Evolutionary conservation across 2,797 vertebrate species (phyloP), one percentile per base, ranked within the genome.

Genomic region (Acipenser ruthenus): DNA sequence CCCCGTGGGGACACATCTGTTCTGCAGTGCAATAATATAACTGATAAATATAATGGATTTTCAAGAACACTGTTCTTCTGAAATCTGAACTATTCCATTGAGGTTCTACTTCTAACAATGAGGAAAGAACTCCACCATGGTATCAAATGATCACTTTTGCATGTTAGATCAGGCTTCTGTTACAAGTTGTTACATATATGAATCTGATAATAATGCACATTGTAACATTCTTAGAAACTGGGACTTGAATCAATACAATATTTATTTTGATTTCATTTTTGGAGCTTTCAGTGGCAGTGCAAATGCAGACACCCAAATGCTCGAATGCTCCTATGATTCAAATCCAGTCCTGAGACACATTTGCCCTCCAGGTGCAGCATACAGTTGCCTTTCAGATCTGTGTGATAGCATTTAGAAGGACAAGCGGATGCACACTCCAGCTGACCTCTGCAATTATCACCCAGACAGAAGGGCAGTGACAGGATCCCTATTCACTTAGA

Each of bases 1-100:
- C 83, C 84, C 82, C 72, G 10, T 64, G 81, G 87, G 80, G 76
- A 75, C 75, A 74, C 88, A 90, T 83, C 86, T 89, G 88, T 82
- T 84, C 77, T 73, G 50, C 62, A 69, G 81, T 62, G 70, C 74
- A 79, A 86, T 82, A 81, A 82, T 81, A 78, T 71, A 67, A 70
- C 73, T 66, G 68, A 75, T 67, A 70, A 63, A 63, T 49, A 68
- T 49, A 62, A 71, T 58, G 63, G 10, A 52, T 66, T 37, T 37
- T 37, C 23, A 37, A 37, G 2, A n/a, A 13, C 11, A 1, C 7
- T 13, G 10, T 59, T n/a, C 18, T 59, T 66, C 11, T 59, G 11
- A 59, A 37, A 10, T 49, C 8, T 59, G 65, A 9, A 47, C 3
- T 9, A 12, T 12, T 65, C 18, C 51, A 12, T 13, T 9, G 23